Base-by-base conservation (phyloP, 2,888 invertebrate genomes). In the Pyralis farinalis region DNA sequence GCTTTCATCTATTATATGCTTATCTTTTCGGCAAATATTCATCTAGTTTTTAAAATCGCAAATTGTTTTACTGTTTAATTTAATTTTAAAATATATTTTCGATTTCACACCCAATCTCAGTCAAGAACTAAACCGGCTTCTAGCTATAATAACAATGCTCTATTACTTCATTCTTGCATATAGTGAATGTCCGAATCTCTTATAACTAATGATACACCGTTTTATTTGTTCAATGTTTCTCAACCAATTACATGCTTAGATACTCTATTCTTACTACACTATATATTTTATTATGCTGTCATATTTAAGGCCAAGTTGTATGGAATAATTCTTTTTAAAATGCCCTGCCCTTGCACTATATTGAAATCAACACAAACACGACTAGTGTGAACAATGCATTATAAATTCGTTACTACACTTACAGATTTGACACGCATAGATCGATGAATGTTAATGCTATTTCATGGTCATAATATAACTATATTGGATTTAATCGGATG, bases 401-500 rank as follows among this genome's bases (percentile, higher is more conserved):
- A 69, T 58, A 45, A 64, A 72, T 71, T 69, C 55, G 71, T 55
- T 66, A 55, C 59, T 60, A 57, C 63, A 64, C 63, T 72, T 66
- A 55, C 45, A 48, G 47, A 63, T 71, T 70, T 39, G 63, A 51
- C 48, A 67, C 61, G 69, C 56, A 38, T 64, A 50, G 51, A 61
- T 60, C 47, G 46, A 45, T 43, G 43, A 51, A 58, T 37, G 1
- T 8, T 30, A 30, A 16, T 16, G 36, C 28, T 3, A 29, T 29
- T 9, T 27, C 36, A 10, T 11, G 20, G 9, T 30, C 20, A 10
- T 30, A 34, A 12, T 12, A 7, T 5, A 25, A 25, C 25, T 25
- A 25, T 25, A n/a, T 5, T 21, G 25, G 25, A 2, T 16, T 16
- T 16, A 4, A 16, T 16, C 4, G 16, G 2, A 16, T 16, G 4